These are phyloP conservation scores for Climacteris rufus DNA, from an alignment of 2,113 vertebrate species.

Conservation along the genomic window DNA sequence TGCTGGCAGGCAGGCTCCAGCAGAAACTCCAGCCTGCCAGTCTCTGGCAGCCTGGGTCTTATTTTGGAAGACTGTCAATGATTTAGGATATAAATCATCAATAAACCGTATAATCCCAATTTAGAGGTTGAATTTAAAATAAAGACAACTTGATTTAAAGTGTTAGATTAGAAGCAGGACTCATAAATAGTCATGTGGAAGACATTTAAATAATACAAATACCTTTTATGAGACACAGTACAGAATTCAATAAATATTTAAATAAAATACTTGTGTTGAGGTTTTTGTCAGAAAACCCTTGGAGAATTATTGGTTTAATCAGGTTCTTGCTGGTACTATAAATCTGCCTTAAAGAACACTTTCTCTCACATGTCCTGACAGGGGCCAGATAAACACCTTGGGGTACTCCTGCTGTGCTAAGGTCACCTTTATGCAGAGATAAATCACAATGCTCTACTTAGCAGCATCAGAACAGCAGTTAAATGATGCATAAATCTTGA, in stretches of 20 bases:
- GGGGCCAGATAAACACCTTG: background rate
- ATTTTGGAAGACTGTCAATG: background rate
- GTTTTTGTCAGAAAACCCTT: background rate
- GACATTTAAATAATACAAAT: conserved; percentile 17
- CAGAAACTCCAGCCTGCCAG: background rate
- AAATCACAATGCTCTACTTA: background rate
- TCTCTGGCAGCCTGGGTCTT: background rate
- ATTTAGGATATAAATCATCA: background rate
- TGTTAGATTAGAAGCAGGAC: background rate
- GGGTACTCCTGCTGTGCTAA: background rate
- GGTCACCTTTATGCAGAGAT: background rate
- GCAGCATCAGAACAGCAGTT: background rate
- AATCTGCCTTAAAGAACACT: background rate
- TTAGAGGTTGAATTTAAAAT: conserved; percentile 6
- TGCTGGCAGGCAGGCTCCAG: background rate
- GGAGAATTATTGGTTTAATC: background rate
- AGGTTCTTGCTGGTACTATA: background rate
- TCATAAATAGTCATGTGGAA: background rate
- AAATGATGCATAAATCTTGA: conserved; percentile 10
- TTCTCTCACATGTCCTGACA: background rate
- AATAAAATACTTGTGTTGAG: background rate
- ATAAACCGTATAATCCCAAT: background rate
- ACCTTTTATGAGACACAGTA: background rate
- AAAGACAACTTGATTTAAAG: background rate
- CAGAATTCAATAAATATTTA: background rate